Base-by-base conservation (phyloP, 2,113 vertebrate species). In the Solea solea region DNA sequence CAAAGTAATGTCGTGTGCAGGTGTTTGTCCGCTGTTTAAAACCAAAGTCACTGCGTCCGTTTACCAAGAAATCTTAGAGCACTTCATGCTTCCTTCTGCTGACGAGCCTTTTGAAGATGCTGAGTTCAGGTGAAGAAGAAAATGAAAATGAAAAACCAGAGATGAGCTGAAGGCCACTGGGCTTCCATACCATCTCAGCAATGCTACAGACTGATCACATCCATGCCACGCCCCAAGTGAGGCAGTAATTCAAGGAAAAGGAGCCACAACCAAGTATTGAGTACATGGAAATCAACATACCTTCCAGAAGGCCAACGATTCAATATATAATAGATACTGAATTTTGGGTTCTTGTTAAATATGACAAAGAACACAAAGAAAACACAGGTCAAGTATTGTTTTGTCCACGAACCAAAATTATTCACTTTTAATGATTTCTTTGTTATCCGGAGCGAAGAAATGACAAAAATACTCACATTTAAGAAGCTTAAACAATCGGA, bases 41-140 rank as follows among this genome's bases (percentile, higher is more conserved):
- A n/a, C 15, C 48, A 49, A 6, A 49, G 48, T 49, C 50, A 52
- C 15, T 55, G 14, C 14, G 48, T 15, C 16, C 45, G 5, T 48
- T 48, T 50, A 50, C 48, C 48, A 49, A 42, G 34, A 77, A 2
- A 39, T 48, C 61, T 52, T 56, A 15, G 57, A 73, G 46, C 40
- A 69, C 13, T 45, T 48, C 21, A 21, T 21, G 27, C 14, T 62
- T 44, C 54, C 27, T 0, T 60, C 51, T 48, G 28, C 34, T 64
- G 15, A 71, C 39, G 15, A 58, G 28, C 48, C 49, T 41, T 49
- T 16, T 34, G 16, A 39, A 21, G 21, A 21, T n/a, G n/a, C n/a
- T n/a, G n/a, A n/a, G n/a, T n/a, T 5, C 66, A 71, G 41, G n/a
- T n/a, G n/a, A n/a, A n/a, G n/a, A n/a, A n/a, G n/a, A n/a, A n/a